These are phyloP conservation scores for Apodemus speciosus DNA, from an alignment of 2,113 vertebrate genomes.

Conservation along the genomic window DNA sequence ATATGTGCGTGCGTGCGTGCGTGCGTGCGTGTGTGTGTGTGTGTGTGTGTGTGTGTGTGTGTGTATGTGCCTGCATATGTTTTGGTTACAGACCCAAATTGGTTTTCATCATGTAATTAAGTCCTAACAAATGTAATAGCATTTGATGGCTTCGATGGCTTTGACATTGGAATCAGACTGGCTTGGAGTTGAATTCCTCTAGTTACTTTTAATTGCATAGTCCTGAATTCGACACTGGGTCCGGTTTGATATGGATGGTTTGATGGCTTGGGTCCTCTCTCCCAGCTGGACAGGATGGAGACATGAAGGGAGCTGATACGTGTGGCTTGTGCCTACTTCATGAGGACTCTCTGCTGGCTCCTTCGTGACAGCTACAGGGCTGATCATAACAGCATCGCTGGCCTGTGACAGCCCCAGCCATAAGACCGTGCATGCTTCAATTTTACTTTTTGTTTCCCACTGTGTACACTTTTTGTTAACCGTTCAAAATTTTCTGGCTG, in stretches of 20 bases:
- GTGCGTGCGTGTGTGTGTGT: neutral
- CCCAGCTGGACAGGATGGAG: conserved; percentile 57
- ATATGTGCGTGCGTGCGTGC: accelerated
- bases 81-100: neutral
- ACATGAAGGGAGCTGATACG: conserved; percentile 46
- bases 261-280: conserved; percentile 60
- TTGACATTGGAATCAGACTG: neutral
- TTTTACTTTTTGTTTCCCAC: neutral
- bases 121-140: neutral
- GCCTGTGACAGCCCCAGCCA: neutral
- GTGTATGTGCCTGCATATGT: no score
- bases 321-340: conserved; percentile 21
- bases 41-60: no score
- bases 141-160: neutral
- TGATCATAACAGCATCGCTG: neutral
- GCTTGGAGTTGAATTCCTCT: conserved; percentile 30
- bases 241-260: conserved; percentile 58
- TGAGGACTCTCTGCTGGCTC: conserved; percentile 43
- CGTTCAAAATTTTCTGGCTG: neutral
- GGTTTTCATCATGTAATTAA: neutral
- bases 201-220: conserved; percentile 62
- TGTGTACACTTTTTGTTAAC: neutral
- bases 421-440: neutral
- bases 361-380: conserved; percentile 42
- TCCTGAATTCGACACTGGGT: neutral